These are phyloP conservation scores for Phaethon lepturus DNA, from an alignment of 2,113 vertebrate genomes.

Conservation along the genomic window DNA sequence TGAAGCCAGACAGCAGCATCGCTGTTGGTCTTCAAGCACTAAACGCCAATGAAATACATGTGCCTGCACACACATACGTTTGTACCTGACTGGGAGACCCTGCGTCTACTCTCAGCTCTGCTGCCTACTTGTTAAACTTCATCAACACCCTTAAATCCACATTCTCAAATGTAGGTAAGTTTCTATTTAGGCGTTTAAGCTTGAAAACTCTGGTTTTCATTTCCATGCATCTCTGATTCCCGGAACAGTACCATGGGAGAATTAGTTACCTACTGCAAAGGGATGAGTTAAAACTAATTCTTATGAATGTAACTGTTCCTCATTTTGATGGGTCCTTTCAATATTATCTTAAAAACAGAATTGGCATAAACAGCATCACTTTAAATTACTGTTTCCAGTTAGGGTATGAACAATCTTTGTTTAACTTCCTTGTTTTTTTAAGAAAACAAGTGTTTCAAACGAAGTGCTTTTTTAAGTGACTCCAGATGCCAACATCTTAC, in stretches of 20 bases:
- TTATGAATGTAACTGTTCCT: not conserved
- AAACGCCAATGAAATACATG: too few relatives aligned
- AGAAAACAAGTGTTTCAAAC: not conserved
- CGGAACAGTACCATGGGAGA: not conserved
- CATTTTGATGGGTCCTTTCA: not conserved
- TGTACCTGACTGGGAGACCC: not conserved
- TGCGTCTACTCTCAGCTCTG: not conserved
- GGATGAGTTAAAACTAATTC: not conserved
- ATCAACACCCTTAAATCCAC: not conserved
- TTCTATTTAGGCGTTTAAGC: not conserved
- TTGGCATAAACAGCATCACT: not conserved
- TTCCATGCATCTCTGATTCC: not conserved
- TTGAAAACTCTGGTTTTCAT: not conserved
- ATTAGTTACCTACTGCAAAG: not conserved
- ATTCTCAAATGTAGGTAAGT: accelerated
- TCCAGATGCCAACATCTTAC: not conserved
- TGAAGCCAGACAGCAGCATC: not conserved
- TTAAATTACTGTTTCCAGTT: not conserved
- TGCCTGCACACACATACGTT: too few relatives aligned
- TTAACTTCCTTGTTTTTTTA: not conserved
- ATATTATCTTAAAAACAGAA: not conserved
- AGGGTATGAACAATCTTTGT: not conserved
- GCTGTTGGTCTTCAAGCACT: not conserved
- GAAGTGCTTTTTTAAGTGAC: not conserved
- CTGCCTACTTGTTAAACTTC: not conserved